A percentile compares a stretch with the other conserved stretches of the same genome.
phyloP scores from a whole-genome alignment of 2,797 vertebrate genomes.

The Gallinago solitaria region DNA sequence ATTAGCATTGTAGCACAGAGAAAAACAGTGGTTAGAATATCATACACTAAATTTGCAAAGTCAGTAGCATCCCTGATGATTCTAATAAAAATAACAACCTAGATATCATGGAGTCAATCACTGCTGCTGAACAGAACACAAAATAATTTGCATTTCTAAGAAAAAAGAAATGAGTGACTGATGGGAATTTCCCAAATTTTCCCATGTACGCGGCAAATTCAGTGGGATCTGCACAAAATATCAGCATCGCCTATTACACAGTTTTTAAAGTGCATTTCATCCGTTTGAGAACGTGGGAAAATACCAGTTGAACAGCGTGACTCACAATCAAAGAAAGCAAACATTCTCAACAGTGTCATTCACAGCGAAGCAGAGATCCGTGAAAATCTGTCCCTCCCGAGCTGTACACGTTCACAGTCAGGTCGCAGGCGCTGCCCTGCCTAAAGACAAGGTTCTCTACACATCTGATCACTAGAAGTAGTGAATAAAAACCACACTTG shows the following conservation, averaged over 20 bases:
- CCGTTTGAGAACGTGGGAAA: background rate
- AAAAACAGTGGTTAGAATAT: background rate
- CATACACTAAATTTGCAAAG: background rate
- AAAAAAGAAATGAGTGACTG: background rate
- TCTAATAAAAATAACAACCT: background rate
- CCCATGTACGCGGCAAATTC: background rate
- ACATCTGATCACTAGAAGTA: background rate
- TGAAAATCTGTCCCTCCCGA: background rate
- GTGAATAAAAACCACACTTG: background rate
- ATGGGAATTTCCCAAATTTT: background rate
- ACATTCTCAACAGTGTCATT: background rate
- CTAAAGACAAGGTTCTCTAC: background rate
- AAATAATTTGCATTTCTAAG: background rate
- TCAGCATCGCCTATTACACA: background rate
- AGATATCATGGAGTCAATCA: background rate
- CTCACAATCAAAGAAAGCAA: background rate
- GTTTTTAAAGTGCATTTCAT: conserved; percentile 45
- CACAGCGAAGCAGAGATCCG: background rate
- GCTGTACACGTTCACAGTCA: background rate
- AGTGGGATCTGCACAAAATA: conserved; percentile 24
- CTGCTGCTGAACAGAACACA: background rate
- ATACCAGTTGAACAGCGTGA: background rate
- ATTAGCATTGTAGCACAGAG: conserved; percentile 26
- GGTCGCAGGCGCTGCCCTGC: background rate
- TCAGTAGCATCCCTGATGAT: conserved; percentile 40